Base-by-base conservation (phyloP, 1,140 invertebrate genomes). In the Bombus pyrosoma region DNA sequence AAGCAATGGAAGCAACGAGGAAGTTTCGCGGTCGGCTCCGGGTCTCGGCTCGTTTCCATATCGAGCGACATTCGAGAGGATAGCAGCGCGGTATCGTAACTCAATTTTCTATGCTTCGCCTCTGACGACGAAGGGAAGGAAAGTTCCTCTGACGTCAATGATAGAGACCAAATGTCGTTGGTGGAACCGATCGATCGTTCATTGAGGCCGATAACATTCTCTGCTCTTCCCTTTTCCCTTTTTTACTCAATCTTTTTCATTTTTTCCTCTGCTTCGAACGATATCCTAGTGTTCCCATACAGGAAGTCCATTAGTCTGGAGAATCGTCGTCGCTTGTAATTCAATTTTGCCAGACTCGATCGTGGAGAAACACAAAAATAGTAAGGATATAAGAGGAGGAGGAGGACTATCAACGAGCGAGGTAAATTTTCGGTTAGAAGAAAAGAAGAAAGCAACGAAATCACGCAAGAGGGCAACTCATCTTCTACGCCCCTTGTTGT, bases 231-330 rank as follows among this genome's bases (percentile, higher is more conserved):
- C 41, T 64, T 71, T 41, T 12, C 28, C 53, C 12, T 9, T 13
- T 28, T 62, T 13, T n/a, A 12, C 28, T n/a, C 64, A 15, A 5
- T 32, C 2, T 66, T 32, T 66, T 18, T 57, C 43, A 25, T 34
- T 68, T 22, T 22, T 34, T 37, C 8, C 15, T 22, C 32, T 25
- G 12, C 62, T n/a, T 53, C 77, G 13, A 53, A 71, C 59, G 69
- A 81, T 73, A 66, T 85, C 57, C 79, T 57, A 28, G 10, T 74
- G 47, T 74, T 80, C 43, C 43, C 69, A 73, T 32, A 83, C 28
- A 76, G 89, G 84, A 86, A 90, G 89, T 91, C 90, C 89, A 90
- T 91, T 91, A 91, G 83, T 91, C 85, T 81, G 25, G 66, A 39
- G 75, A 89, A 90, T 91, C 89, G 81, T 88, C 74, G 73, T 83